These are phyloP conservation scores for Bothrops alternatus DNA, from an alignment of 2,797 vertebrate species.

Conservation along the genomic window DNA sequence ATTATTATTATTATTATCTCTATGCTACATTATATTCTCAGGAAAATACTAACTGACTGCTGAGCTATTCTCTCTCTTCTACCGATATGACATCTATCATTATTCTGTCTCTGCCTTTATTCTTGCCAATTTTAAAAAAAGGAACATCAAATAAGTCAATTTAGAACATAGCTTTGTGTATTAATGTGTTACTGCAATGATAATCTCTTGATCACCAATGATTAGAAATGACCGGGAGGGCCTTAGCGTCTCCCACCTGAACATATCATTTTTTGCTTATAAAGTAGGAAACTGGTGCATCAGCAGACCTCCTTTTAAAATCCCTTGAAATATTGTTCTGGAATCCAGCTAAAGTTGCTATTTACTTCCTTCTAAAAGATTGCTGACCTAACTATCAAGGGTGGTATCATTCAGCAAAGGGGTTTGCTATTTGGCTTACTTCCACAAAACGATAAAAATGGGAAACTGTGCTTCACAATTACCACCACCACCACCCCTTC, in stretches of 20 bases:
- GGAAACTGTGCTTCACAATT: slow-evolving; percentile 32
- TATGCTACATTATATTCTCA: fast-evolving
- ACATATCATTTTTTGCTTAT: slow-evolving; percentile 60
- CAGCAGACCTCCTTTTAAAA: slow-evolving; percentile 67
- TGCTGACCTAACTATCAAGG: slow-evolving; percentile 61
- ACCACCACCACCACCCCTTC: neutral
- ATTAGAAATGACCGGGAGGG: slow-evolving; percentile 28
- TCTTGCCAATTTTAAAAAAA: neutral
- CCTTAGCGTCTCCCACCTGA: slow-evolving; percentile 60
- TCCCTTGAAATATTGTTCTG: slow-evolving; percentile 57
- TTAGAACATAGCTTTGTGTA: slow-evolving; percentile 3
- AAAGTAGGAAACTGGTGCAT: slow-evolving; percentile 62
- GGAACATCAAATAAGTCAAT: neutral
- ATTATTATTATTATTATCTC: neutral
- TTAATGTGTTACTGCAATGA: slow-evolving; percentile 36
- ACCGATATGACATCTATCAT: neutral
- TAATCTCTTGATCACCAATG: slow-evolving; percentile 37
- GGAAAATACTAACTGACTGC: neutral
- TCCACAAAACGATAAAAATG: slow-evolving; percentile 45
- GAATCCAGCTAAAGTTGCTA: slow-evolving; percentile 53
- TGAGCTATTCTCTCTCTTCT: neutral
- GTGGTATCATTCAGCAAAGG: slow-evolving; percentile 59
- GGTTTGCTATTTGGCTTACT: slow-evolving; percentile 62
- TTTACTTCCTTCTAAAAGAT: slow-evolving; percentile 60
- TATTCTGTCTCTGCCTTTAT: neutral